phyloP scores from a whole-genome alignment of 2,113 vertebrate genomes.

The Bungarus multicinctus region DNA sequence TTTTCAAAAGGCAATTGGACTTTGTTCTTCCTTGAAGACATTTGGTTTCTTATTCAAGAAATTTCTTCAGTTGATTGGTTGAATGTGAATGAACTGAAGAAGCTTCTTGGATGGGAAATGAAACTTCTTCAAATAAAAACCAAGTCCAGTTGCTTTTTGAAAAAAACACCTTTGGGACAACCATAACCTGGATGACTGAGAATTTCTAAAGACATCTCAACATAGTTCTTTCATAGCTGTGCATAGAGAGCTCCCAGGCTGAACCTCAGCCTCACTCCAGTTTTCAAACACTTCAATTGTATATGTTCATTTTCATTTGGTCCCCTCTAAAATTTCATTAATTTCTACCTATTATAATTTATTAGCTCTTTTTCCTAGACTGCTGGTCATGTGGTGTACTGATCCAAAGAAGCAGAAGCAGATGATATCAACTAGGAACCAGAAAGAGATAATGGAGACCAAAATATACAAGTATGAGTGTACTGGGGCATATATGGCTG shows the following conservation, averaged over 20 bases:
- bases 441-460: background rate
- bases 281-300: background rate
- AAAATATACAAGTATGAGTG: background rate
- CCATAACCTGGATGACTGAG: background rate
- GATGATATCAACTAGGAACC: background rate
- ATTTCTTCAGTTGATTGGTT: background rate
- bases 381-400: background rate
- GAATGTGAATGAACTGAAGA: background rate
- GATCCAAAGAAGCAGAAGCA: background rate
- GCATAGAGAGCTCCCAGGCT: background rate
- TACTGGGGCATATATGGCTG: background rate
- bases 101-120: background rate
- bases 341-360: background rate
- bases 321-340: background rate
- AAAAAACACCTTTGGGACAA: background rate
- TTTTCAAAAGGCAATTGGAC: background rate
- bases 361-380: background rate
- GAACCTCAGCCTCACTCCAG: background rate
- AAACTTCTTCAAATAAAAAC: background rate
- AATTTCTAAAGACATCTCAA: background rate
- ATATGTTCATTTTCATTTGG: background rate
- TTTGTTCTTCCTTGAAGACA: background rate
- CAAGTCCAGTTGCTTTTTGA: background rate
- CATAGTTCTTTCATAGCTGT: background rate
- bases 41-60: background rate